These are phyloP conservation scores for Sula dactylatra DNA, from an alignment of 2,113 vertebrate genomes.

Conservation along the genomic window DNA sequence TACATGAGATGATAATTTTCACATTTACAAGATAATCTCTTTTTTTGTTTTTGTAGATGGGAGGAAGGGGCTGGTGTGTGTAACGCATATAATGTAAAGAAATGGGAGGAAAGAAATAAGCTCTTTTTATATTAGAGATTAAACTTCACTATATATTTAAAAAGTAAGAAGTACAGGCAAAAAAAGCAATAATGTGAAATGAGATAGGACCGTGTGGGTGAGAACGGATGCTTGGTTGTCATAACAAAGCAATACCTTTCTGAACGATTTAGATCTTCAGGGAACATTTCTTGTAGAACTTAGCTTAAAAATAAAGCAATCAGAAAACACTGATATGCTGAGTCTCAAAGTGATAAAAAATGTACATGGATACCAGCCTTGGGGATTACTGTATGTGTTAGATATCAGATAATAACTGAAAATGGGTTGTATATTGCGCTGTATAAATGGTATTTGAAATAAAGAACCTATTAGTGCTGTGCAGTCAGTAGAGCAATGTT, in stretches of 20 bases:
- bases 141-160: not conserved
- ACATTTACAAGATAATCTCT: not conserved
- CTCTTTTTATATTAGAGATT: not conserved
- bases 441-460: constrained; percentile 26
- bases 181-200: not conserved
- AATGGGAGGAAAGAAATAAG: not conserved
- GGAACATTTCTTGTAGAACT: constrained; percentile 48
- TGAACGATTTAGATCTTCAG: not conserved
- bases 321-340: constrained; percentile 29
- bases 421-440: not conserved
- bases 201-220: not conserved
- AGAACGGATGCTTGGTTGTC: not conserved
- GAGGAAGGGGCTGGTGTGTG: not conserved
- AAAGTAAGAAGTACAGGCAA: not conserved
- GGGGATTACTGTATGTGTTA: not conserved
- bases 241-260: constrained; percentile 4
- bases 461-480: not conserved
- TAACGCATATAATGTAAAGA: accelerated
- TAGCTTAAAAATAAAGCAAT: constrained; percentile 40
- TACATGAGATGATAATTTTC: not conserved
- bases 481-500: not conserved
- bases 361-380: not conserved
- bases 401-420: constrained; percentile 21
- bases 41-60: not conserved
- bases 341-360: constrained; percentile 20